These are phyloP conservation scores for Rhombomys opimus DNA, from an alignment of 2,113 vertebrate genomes.

Conservation along the genomic window DNA sequence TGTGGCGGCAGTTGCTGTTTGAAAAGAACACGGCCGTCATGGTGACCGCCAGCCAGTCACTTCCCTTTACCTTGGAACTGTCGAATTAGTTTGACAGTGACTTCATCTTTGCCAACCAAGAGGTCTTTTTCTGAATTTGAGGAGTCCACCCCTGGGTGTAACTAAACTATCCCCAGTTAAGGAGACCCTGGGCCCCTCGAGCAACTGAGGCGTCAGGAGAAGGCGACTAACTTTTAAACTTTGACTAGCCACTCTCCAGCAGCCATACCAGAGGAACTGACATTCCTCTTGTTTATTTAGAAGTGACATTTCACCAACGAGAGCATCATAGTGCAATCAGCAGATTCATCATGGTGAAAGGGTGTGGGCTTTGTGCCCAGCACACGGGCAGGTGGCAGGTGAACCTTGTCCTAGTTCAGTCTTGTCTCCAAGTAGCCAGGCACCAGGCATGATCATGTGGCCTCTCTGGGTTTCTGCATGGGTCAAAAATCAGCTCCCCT, in stretches of 20 bases:
- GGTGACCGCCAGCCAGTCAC: fast-evolving
- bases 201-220: fast-evolving
- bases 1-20: conserved; percentile 94
- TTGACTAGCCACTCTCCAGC: background rate
- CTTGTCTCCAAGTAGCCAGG: background rate
- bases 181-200: background rate
- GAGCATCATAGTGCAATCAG: background rate
- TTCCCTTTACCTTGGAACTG: background rate
- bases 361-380: fast-evolving
- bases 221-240: background rate
- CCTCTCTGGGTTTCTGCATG: fast-evolving
- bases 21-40: conserved; percentile 21
- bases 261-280: background rate
- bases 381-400: fast-evolving
- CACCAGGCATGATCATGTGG: fast-evolving
- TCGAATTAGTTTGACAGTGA: background rate
- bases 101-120: background rate
- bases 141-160: background rate
- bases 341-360: background rate
- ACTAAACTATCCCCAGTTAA: background rate
- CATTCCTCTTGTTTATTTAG: background rate
- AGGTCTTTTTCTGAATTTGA: background rate
- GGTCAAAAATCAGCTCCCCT: too few relatives aligned
- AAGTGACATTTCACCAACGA: background rate
- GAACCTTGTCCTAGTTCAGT: fast-evolving